Conservation (phyloP, 2,797 vertebrate genomes). For the Lithobates sylvaticus region DNA sequence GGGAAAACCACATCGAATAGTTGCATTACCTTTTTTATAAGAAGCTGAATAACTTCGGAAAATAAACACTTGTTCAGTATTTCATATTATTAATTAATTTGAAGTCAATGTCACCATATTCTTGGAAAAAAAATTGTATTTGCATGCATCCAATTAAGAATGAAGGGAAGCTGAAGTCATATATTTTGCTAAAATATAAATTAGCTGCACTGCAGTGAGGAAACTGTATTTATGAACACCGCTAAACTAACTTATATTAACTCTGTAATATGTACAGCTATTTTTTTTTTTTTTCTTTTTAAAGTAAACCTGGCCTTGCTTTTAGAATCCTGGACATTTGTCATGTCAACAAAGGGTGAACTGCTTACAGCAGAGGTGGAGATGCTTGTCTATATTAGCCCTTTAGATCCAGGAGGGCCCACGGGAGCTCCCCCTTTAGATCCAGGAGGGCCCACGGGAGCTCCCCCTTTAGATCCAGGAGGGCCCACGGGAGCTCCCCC, state of each 20-base stretch:
- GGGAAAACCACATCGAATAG: too few species aligned
- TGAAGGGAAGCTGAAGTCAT: slow-evolving; percentile 5
- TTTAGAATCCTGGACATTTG: background rate
- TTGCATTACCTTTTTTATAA: background rate
- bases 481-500: too few species aligned
- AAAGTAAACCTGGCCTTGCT: background rate
- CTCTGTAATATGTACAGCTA: background rate
- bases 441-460: too few species aligned
- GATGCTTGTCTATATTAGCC: background rate
- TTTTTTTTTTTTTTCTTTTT: too few species aligned
- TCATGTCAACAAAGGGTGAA: background rate
- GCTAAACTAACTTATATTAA: slow-evolving; percentile 8
- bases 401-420: too few species aligned
- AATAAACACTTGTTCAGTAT: slow-evolving; percentile 1
- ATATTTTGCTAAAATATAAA: slow-evolving; percentile 30
- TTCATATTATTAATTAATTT: background rate
- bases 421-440: too few species aligned
- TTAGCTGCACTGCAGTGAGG: slow-evolving; percentile 32
- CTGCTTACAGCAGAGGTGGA: background rate
- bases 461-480: too few species aligned
- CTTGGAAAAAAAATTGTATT: slow-evolving; percentile 2
- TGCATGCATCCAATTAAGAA: slow-evolving; percentile 7
- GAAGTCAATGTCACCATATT: background rate
- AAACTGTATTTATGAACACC: slow-evolving; percentile 1
- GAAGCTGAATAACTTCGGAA: background rate